Percentiles rank a stretch among this genome's conserved stretches.
These are phyloP conservation scores for Andrena trimmerana DNA, from an alignment of 2,888 invertebrate species.

Conservation along the genomic window DNA sequence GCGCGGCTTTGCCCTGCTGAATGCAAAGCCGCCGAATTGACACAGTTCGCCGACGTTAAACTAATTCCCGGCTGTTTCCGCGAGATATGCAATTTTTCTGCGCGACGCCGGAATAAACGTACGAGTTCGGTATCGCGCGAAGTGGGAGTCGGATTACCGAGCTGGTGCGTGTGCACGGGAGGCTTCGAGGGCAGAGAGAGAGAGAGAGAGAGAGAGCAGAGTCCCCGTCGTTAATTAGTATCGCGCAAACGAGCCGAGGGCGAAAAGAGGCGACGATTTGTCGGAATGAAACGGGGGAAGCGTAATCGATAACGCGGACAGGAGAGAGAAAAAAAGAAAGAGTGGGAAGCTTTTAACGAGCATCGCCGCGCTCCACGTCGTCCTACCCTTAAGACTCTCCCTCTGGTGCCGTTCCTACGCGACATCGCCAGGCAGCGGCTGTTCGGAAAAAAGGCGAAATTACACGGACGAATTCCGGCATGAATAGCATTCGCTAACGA, in stretches of 20 bases:
- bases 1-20: not conserved
- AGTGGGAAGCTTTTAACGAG: conserved; percentile 38
- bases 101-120: not conserved
- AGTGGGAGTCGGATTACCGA: not conserved
- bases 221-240: conserved; percentile 25
- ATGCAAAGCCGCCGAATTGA: conserved; percentile 30
- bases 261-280: conserved; percentile 12
- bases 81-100: conserved; percentile 23
- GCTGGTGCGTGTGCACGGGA: not conserved
- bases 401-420: conserved; percentile 2
- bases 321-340: not conserved
- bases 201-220: not conserved
- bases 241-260: not conserved
- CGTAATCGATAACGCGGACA: conserved; percentile 32
- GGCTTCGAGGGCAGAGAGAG: not conserved
- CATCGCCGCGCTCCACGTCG: conserved; percentile 28
- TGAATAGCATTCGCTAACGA: conserved; percentile 81
- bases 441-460: conserved; percentile 66
- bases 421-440: conserved; percentile 6
- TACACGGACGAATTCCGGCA: conserved; percentile 76
- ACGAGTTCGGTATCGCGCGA: too few relatives aligned
- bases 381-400: conserved; percentile 31
- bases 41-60: conserved; percentile 37
- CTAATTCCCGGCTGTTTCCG: conserved; percentile 29
- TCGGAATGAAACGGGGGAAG: not conserved